Conservation (phyloP, 2,113 vertebrate species). For the Lepisosteus osseus region DNA sequence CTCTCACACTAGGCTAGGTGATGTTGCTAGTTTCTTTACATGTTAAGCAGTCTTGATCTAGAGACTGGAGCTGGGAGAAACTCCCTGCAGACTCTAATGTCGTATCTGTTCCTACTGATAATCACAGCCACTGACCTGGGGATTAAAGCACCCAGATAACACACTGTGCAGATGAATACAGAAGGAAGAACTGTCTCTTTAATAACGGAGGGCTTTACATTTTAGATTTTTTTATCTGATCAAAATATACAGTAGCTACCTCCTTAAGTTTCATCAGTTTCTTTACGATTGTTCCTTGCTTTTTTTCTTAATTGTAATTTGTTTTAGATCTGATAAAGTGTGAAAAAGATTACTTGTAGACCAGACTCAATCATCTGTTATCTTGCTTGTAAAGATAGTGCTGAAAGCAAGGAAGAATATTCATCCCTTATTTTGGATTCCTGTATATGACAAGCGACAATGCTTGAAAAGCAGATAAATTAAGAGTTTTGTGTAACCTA, state of each 20-base stretch:
- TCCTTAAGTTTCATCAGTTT: not conserved
- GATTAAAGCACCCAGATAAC: not conserved
- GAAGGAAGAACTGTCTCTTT: not conserved
- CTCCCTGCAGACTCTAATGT: slow-evolving; percentile 4
- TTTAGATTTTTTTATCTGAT: not conserved
- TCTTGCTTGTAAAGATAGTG: too few species aligned
- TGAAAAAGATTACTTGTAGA: too few species aligned
- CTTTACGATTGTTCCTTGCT: not conserved
- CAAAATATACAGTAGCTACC: not conserved
- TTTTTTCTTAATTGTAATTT: not conserved
- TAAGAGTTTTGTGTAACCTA: too few species aligned
- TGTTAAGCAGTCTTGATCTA: not conserved
- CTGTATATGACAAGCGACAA: too few species aligned
- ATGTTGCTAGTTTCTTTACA: not conserved
- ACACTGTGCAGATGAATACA: not conserved
- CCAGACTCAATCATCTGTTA: too few species aligned
- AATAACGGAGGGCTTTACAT: not conserved
- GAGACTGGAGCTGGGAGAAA: not conserved
- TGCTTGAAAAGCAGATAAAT: too few species aligned
- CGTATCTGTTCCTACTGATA: not conserved
- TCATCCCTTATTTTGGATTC: too few species aligned
- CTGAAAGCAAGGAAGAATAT: too few species aligned
- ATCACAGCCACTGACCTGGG: not conserved
- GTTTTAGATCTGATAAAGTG: not conserved
- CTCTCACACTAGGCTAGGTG: not conserved